Conservation (phyloP, 2,113 vertebrate species). For the Uropsilus gracilis region DNA sequence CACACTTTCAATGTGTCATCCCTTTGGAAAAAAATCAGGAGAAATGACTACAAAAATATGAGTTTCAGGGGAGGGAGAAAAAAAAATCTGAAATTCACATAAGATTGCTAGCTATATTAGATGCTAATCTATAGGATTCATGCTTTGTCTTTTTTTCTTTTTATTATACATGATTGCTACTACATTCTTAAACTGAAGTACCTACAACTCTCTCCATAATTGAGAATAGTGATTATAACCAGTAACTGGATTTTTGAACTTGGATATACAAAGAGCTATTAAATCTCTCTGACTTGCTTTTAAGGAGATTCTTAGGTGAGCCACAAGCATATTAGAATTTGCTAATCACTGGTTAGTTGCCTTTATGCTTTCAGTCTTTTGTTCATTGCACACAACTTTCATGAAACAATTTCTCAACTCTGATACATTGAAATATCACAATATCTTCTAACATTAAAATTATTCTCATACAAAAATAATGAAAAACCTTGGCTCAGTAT, state of each 20-base stretch:
- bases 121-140: not conserved
- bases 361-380: not conserved
- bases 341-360: not conserved
- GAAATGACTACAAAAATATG: not conserved
- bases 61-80: not conserved
- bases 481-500: not conserved
- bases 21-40: not conserved
- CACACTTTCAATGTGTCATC: not conserved
- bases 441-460: not conserved
- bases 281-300: not conserved
- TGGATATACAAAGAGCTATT: not conserved
- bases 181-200: not conserved
- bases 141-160: not conserved
- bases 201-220: not conserved
- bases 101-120: slow-evolving; percentile 15
- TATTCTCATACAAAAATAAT: not conserved
- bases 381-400: not conserved
- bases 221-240: not conserved
- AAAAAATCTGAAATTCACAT: slow-evolving; percentile 45
- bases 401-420: not conserved
- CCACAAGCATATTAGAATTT: not conserved
- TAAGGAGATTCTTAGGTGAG: not conserved
- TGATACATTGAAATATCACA: not conserved
- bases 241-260: not conserved
- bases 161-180: not conserved